Percentiles rank a stretch among this genome's conserved stretches.
Evolutionary conservation across 2,888 invertebrate genomes (phyloP).

Genomic region (Stramonita haemastoma): DNA sequence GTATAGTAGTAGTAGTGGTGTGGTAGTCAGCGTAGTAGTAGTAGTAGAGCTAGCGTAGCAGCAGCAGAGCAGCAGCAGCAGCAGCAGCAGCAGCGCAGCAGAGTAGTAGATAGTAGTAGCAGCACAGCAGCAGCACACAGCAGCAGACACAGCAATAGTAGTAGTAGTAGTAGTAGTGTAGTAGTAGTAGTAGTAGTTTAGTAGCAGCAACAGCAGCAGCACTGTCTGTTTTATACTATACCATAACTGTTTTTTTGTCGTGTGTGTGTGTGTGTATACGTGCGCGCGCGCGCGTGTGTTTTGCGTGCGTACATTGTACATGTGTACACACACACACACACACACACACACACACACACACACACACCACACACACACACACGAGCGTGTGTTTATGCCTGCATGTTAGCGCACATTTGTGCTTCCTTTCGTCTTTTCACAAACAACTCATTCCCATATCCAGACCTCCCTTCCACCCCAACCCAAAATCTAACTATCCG

Average conservation of each 20-base stretch:
- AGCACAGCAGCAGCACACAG: no score
- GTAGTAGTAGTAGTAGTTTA: slow-evolving; percentile 20
- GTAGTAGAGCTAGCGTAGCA: no score
- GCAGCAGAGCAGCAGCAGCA: no score
- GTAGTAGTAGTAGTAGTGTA: slow-evolving; percentile 25
- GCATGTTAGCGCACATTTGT: no score
- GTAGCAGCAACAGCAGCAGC: not conserved
- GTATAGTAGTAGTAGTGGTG: slow-evolving; percentile 12
- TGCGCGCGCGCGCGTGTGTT: no score
- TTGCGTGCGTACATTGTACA: not conserved
- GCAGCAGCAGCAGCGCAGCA: no score
- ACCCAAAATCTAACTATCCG: not conserved
- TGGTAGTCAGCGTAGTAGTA: not conserved
- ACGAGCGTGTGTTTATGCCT: not conserved
- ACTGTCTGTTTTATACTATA: no score
- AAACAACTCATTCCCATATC: no score
- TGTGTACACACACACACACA: not conserved
- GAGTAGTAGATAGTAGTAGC: no score
- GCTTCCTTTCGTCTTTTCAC: no score
- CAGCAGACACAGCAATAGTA: not conserved
- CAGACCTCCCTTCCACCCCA: not conserved
- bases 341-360: not conserved
- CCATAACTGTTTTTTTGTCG: no score
- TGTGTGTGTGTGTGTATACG: no score
- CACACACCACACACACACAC: not conserved